Percentiles rank a stretch among this genome's conserved stretches.
Conservation (phyloP, 2,888 invertebrate genomes). For the Adelognathus sp. region DNA sequence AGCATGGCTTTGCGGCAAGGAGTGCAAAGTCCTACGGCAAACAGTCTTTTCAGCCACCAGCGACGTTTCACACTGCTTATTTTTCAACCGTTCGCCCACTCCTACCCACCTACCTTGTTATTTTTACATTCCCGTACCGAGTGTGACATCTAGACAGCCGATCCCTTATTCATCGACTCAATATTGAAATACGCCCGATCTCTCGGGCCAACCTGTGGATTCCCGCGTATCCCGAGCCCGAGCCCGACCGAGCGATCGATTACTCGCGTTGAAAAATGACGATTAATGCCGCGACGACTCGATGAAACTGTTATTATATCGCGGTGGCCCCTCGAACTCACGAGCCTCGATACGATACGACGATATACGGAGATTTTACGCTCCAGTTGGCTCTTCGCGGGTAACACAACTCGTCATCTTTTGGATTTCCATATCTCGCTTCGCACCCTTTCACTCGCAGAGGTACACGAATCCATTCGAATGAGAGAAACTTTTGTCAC, state of each 20-base stretch:
- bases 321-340: constrained; percentile 51
- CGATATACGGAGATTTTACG: constrained; percentile 71
- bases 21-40: constrained; percentile 59
- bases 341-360: constrained; percentile 60
- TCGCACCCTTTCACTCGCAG: background rate
- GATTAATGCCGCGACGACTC: no score
- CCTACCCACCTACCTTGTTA: constrained; percentile 36
- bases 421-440: constrained; percentile 63
- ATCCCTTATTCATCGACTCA: constrained; percentile 69
- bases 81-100: constrained; percentile 33
- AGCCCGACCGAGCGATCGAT: constrained; percentile 45
- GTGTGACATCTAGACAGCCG: constrained; percentile 60
- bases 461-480: no score
- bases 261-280: no score
- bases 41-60: constrained; percentile 52
- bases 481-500: background rate
- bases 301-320: constrained; percentile 35
- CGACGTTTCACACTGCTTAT: constrained; percentile 24
- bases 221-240: no score
- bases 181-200: constrained; percentile 63
- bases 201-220: constrained; percentile 65
- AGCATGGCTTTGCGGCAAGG: constrained; percentile 10
- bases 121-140: constrained; percentile 47
- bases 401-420: constrained; percentile 60
- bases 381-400: constrained; percentile 72